phyloP scores from a whole-genome alignment of 92 coral and sea anemone genomes.

The Epizoanthus illoricatus region DNA sequence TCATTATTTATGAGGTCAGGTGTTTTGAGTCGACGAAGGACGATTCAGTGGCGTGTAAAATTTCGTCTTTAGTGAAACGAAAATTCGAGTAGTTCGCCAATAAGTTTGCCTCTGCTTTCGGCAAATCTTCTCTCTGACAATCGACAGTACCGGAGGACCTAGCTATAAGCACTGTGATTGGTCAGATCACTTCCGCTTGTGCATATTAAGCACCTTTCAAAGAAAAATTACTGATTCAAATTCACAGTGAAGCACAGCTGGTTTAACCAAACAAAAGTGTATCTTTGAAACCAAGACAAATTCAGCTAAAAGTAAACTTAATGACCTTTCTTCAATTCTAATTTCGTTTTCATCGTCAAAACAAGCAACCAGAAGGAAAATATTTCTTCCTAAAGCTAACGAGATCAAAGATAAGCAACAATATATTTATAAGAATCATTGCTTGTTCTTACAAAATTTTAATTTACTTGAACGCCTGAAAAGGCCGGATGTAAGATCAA shows the following conservation, averaged over 20 bases:
- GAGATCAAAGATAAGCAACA: not conserved
- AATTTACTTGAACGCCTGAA: not conserved
- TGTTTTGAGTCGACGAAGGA: not conserved
- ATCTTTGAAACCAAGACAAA: slow-evolving; percentile 27
- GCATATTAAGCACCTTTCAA: slow-evolving; percentile 35
- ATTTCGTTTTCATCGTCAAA: not conserved
- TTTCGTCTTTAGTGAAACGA: not conserved
- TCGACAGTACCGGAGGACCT: slow-evolving; percentile 17
- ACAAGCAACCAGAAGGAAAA: not conserved
- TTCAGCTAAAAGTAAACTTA: not conserved
- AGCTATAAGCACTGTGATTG: slow-evolving; percentile 10
- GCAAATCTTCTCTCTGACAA: slow-evolving; percentile 33
- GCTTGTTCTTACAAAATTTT: not conserved
- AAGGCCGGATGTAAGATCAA: slow-evolving; percentile 13
- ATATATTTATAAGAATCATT: not conserved
- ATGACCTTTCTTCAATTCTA: not conserved
- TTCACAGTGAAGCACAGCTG: slow-evolving; percentile 23
- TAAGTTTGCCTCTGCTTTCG: slow-evolving; percentile 5
- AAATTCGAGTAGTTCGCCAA: not conserved
- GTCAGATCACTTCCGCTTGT: slow-evolving; percentile 34
- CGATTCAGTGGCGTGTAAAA: not conserved
- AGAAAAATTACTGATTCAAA: slow-evolving; percentile 11
- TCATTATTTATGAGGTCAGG: slow-evolving; percentile 29
- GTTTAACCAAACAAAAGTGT: slow-evolving; percentile 26
- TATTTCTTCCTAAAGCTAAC: too few relatives aligned